Evolutionary conservation across 2,797 vertebrate species (phyloP).

Genomic region (Phrynocephalus guinanensis): DNA sequence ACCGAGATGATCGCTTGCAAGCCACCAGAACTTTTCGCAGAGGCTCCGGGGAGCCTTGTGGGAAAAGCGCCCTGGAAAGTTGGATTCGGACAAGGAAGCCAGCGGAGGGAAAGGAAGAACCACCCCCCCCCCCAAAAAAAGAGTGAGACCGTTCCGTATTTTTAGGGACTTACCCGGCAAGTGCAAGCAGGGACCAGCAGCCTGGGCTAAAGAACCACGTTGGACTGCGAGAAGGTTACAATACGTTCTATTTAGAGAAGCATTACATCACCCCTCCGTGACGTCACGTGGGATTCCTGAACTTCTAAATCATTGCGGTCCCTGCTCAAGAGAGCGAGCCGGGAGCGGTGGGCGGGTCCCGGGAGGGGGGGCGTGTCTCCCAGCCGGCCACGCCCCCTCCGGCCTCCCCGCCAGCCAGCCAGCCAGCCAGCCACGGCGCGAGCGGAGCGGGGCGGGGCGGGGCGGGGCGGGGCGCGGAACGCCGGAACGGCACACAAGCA

Average conservation of each 20-base stretch:
- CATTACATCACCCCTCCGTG: constrained; percentile 99
- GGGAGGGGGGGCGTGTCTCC: constrained; percentile 55
- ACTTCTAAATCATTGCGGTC: constrained; percentile 99
- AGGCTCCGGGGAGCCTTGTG: constrained; percentile 55
- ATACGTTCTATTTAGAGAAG: constrained; percentile 99
- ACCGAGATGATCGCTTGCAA: no score
- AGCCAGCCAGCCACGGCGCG: neutral
- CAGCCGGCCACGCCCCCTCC: neutral
- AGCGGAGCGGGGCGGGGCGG: neutral
- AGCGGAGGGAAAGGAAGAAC: no score
- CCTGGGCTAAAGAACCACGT: constrained; percentile 97
- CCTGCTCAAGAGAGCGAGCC: constrained; percentile 74
- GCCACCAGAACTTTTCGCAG: constrained; percentile 40
- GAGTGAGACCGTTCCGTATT: constrained; percentile 65
- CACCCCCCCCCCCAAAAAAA: no score
- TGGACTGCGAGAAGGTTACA: constrained; percentile 99
- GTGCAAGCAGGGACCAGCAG: constrained; percentile 89
- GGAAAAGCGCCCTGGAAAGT: constrained; percentile 54
- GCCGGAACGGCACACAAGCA: constrained; percentile 65
- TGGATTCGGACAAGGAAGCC: constrained; percentile 14
- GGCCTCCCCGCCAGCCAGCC: neutral
- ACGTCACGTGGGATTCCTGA: constrained; percentile 99
- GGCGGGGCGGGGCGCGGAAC: neutral
- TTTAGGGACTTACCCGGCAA: constrained; percentile 94
- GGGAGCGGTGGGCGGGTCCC: neutral